A percentile compares a stretch with the other conserved stretches of the same genome.
phyloP scores from a whole-genome alignment of 2,113 vertebrate genomes.

The Pterocles orientalis region DNA sequence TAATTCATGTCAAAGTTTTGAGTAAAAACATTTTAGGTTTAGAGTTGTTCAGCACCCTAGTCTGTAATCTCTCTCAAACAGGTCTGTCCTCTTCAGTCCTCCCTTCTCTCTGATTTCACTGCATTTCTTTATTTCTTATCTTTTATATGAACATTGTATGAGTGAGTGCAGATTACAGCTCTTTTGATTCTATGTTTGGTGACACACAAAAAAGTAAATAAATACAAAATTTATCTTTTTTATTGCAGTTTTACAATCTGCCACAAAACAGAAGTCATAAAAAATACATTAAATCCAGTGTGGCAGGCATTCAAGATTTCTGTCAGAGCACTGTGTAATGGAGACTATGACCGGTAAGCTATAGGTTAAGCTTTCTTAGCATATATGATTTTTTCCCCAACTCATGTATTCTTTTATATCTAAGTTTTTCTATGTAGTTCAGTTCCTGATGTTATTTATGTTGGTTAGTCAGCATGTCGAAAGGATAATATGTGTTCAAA shows the following conservation, averaged over 20 bases:
- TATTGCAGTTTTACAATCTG: slow-evolving; percentile 88
- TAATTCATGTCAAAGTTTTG: background rate
- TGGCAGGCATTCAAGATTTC: slow-evolving; percentile 94
- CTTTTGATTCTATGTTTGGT: background rate
- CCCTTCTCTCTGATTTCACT: background rate
- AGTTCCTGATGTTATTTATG: background rate
- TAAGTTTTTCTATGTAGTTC: background rate
- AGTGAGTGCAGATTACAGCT: background rate
- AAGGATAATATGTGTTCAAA: background rate
- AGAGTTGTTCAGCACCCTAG: background rate
- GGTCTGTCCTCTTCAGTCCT: background rate
- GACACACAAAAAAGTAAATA: background rate
- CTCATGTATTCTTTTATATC: background rate
- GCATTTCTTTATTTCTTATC: background rate
- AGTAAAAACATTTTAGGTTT: background rate
- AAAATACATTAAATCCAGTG: slow-evolving; percentile 91
- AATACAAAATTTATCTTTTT: background rate
- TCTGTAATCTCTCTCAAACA: background rate
- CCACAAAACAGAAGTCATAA: slow-evolving; percentile 92
- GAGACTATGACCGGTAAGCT: slow-evolving; percentile 88
- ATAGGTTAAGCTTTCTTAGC: background rate
- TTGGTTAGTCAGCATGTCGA: background rate
- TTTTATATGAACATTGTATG: background rate
- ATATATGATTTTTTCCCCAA: background rate
- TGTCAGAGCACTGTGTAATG: slow-evolving; percentile 90